Conservation (phyloP, 2,113 vertebrate genomes). For the Prolemur simus region DNA sequence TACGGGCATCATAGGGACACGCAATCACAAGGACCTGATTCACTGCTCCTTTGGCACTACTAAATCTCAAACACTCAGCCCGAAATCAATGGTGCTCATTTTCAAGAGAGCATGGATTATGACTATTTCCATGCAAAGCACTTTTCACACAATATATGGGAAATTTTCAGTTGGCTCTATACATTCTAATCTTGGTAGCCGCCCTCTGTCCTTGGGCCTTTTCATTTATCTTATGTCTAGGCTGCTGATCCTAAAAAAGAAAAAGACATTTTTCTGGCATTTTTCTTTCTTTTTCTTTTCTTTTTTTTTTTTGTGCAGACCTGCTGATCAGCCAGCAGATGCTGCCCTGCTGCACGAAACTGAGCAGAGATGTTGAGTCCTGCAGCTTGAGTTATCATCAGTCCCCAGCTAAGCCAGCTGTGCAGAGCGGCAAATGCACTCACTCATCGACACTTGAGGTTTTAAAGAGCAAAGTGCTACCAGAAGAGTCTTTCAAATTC, state of each 20-base stretch:
- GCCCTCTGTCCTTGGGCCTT: neutral
- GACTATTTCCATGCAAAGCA: slow-evolving; percentile 3
- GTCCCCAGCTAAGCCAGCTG: slow-evolving; percentile 45
- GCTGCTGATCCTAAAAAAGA: neutral
- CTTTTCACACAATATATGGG: slow-evolving; percentile 1
- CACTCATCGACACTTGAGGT: neutral
- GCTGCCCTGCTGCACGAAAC: slow-evolving; percentile 61
- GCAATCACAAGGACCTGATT: neutral
- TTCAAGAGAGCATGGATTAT: neutral
- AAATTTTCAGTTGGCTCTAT: neutral
- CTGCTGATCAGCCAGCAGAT: slow-evolving; percentile 58
- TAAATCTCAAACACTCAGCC: slow-evolving; percentile 36
- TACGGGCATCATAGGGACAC: neutral
- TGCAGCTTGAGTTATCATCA: neutral
- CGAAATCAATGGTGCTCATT: neutral
- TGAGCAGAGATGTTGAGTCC: slow-evolving; percentile 29
- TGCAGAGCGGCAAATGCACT: slow-evolving; percentile 44
- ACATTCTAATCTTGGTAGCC: neutral
- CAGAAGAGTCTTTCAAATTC: slow-evolving; percentile 69
- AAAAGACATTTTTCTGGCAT: neutral
- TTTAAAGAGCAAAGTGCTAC: slow-evolving; percentile 66
- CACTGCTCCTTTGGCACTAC: neutral
- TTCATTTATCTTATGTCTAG: slow-evolving; percentile 19
- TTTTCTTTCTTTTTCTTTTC: neutral
- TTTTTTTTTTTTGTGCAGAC: slow-evolving; percentile 8